Evolutionary conservation across 2,888 invertebrate genomes (phyloP), one percentile per base, ranked within the genome.

Genomic region (Tenodera sinensis): DNA sequence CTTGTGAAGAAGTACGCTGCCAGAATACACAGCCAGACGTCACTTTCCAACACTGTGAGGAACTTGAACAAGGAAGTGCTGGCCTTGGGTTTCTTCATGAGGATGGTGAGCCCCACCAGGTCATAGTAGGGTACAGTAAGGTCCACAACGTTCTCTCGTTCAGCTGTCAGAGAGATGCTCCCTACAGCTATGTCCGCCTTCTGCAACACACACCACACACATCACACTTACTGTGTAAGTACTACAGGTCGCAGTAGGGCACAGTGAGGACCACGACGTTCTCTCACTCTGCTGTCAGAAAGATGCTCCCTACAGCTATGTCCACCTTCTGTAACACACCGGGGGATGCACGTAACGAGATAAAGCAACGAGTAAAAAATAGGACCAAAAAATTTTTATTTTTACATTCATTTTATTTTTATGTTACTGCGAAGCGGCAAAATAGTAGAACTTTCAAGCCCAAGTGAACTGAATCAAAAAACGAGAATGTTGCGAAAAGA

Each of bases 71-170:
- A 94, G 0, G 98, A 98, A 9, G 99, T 98, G 42, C 97, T 97
- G 0, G 97, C 96, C 91, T 96, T 96, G 0, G 98, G 97, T 91
- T 98, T 96, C 92, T 97, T 97, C 98, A 99, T 99, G 93, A 99
- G 95, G 91, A 99, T 99, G 0, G 98, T 98, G 88, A 99, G 98
- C 0, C 99, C 99, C 0, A 99, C 99, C 91, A 99, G 95, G 94
- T 99, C 99, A 93, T 99, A 99, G 93, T 98, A 99, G 0, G 99
- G 99, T 0, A 99, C 98, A 0, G 99, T 99, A 93, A 99, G 99
- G 93, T 99, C 99, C 2, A 99, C 98, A 0, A 99, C 98, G 92
- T 98, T 98, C 93, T 99, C 99, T 82, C 99, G 94, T 92, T 99
- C 99, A 0, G 99, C 99, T 98, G 99, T 99, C 0, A 99, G 99